Evolutionary conservation across 2,888 invertebrate species (phyloP).

Genomic region (Zeuzera pyrina): DNA sequence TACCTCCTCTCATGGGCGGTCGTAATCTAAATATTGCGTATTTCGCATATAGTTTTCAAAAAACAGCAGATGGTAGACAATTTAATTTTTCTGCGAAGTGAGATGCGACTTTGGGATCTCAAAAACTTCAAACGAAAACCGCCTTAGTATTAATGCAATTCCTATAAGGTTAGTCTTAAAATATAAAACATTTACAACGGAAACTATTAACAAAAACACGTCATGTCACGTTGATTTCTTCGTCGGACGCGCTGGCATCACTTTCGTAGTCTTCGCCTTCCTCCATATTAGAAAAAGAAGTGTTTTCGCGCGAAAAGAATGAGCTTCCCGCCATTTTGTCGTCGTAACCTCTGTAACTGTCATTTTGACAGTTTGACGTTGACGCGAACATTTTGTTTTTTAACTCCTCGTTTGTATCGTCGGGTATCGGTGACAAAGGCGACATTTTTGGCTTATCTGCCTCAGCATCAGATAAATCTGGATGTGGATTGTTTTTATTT

Average conservation of each 20-base stretch:
- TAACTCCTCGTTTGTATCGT: slow-evolving; percentile 39
- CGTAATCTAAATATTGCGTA: no score
- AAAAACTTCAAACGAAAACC: no score
- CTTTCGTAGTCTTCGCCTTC: slow-evolving; percentile 62
- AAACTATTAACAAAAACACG: slow-evolving; percentile 43
- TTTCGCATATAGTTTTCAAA: no score
- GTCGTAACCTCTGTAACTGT: slow-evolving; percentile 39
- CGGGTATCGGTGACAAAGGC: slow-evolving; percentile 67
- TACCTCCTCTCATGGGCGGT: no score
- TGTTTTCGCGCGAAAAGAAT: slow-evolving; percentile 37
- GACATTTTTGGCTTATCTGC: slow-evolving; percentile 82
- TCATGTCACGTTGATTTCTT: slow-evolving; percentile 93
- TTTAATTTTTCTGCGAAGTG: no score
- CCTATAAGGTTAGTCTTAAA: not conserved
- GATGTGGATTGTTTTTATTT: slow-evolving; percentile 97
- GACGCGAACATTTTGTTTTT: slow-evolving; percentile 47
- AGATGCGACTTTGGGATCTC: no score
- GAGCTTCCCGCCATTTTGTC: slow-evolving; percentile 47
- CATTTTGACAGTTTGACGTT: slow-evolving; percentile 38
- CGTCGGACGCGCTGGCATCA: slow-evolving; percentile 80
- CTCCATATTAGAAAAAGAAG: slow-evolving; percentile 40
- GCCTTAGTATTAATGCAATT: not conserved
- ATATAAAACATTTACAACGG: not conserved
- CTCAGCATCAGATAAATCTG: slow-evolving; percentile 92
- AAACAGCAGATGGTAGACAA: no score